Evolutionary conservation across 2,113 vertebrate genomes (phyloP).

Genomic region (Diphyllodes magnificus): DNA sequence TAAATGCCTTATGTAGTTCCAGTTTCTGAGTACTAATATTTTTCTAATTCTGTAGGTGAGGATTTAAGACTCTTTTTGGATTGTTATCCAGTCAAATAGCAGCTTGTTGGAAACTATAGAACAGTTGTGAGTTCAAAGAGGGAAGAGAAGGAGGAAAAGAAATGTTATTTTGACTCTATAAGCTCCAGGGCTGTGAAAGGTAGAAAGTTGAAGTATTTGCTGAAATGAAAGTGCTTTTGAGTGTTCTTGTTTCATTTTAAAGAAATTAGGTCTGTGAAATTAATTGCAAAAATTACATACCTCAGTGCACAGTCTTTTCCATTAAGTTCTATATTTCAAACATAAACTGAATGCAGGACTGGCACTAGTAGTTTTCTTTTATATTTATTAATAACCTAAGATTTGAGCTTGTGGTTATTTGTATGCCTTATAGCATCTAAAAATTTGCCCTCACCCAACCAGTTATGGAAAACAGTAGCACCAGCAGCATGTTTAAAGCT

Average conservation of each 20-base stretch:
- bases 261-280: background rate
- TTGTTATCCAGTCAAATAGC: background rate
- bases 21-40: background rate
- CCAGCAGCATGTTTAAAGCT: background rate
- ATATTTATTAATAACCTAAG: background rate
- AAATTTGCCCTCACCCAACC: background rate
- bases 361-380: background rate
- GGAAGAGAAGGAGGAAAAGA: background rate
- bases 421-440: background rate
- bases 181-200: background rate
- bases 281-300: background rate
- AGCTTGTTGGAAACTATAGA: background rate
- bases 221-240: background rate
- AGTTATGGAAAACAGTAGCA: background rate
- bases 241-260: background rate
- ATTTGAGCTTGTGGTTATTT: background rate
- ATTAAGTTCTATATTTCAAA: background rate
- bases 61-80: background rate
- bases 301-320: background rate
- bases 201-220: background rate
- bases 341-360: background rate
- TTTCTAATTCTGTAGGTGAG: background rate
- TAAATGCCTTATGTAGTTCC: background rate
- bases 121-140: background rate
- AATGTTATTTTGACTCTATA: background rate